These are phyloP conservation scores for Alcedo quadribrachys DNA, from an alignment of 2,797 vertebrate species.

Conservation along the genomic window DNA sequence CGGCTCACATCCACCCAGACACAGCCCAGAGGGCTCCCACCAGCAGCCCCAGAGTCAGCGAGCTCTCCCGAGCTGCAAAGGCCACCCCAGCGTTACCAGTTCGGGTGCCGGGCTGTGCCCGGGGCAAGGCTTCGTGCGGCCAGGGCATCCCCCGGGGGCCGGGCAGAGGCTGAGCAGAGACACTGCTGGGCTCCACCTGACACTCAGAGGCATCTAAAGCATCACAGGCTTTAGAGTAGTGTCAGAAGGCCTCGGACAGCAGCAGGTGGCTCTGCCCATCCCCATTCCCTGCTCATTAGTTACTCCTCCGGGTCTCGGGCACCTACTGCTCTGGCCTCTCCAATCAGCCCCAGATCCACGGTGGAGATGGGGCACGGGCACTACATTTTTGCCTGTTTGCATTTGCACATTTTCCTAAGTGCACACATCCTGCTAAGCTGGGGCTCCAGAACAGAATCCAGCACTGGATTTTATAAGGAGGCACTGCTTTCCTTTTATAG, in stretches of 20 bases:
- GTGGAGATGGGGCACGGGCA: background rate
- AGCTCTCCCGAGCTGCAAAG: background rate
- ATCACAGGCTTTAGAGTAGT: background rate
- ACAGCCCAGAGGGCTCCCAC: background rate
- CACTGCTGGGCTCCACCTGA: background rate
- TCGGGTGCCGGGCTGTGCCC: background rate
- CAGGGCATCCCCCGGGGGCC: background rate
- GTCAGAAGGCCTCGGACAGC: background rate
- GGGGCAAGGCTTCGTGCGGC: background rate
- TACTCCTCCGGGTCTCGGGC: background rate
- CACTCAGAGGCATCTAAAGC: background rate
- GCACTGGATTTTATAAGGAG: conserved; percentile 42
- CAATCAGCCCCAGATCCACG: background rate
- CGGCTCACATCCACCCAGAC: conserved; percentile 7
- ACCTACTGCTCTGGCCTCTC: background rate
- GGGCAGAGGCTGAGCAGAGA: background rate
- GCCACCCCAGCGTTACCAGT: background rate
- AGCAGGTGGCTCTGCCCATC: background rate
- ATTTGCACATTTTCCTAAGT: background rate
- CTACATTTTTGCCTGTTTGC: background rate
- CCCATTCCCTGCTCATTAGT: background rate
- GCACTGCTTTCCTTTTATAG: conserved; percentile 78
- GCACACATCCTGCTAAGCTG: conserved; percentile 47
- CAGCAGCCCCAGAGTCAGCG: background rate
- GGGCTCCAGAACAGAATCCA: conserved; percentile 64